A percentile compares a stretch with the other conserved stretches of the same genome.
Evolutionary conservation across 2,113 vertebrate species (phyloP).

Genomic region (Sphyrna mokarran): DNA sequence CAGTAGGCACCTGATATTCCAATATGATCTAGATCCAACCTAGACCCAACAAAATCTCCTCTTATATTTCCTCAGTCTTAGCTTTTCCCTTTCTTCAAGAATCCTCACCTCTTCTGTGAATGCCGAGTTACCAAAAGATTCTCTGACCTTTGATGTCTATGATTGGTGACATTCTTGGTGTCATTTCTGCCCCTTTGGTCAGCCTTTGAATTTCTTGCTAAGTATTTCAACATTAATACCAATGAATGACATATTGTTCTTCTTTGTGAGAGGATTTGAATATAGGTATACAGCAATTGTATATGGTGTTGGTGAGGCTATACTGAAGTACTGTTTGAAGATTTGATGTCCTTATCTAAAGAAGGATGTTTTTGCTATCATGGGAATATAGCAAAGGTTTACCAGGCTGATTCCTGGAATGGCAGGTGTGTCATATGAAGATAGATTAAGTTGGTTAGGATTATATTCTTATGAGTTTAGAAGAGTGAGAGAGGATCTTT

Average conservation of each 20-base stretch:
- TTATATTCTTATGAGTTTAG: no score
- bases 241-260: not conserved
- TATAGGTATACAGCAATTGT: no score
- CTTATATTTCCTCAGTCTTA: not conserved
- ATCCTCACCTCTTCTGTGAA: not conserved
- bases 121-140: not conserved
- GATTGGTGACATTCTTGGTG: not conserved
- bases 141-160: not conserved
- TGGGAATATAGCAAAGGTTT: no score
- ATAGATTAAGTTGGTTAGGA: no score
- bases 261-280: no score
- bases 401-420: no score
- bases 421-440: no score
- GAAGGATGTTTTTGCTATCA: no score
- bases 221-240: not conserved
- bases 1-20: not conserved
- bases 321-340: no score
- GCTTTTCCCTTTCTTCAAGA: not conserved
- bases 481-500: no score
- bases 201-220: not conserved
- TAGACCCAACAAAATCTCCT: not conserved
- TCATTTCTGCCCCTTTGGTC: not conserved
- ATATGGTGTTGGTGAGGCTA: no score
- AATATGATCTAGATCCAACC: not conserved
- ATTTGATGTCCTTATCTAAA: no score